These are phyloP conservation scores for Potamarius usumacintae DNA, from an alignment of 2,113 vertebrate genomes.

Conservation along the genomic window DNA sequence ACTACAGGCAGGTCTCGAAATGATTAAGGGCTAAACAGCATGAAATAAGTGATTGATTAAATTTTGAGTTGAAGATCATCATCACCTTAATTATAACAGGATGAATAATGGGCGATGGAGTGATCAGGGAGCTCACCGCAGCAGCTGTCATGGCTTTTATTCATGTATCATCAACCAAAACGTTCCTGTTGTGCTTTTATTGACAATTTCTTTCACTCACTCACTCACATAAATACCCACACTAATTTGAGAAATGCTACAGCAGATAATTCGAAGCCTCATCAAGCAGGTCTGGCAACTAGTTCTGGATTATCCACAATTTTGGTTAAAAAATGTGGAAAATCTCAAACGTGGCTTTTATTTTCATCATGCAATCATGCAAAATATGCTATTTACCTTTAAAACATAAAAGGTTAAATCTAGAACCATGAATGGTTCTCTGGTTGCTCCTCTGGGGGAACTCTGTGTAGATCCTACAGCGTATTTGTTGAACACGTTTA, in stretches of 20 bases:
- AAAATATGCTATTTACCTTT: neutral
- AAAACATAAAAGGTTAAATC: neutral
- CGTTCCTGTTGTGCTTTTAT: neutral
- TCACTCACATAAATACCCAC: neutral
- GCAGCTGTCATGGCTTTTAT: conserved; percentile 34
- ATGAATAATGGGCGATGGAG: conserved; percentile 42
- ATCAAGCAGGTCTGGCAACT: neutral
- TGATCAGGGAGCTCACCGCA: conserved; percentile 38
- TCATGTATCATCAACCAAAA: conserved; percentile 31
- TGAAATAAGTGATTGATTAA: conserved; percentile 21
- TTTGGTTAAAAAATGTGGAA: neutral
- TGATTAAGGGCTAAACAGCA: conserved; percentile 1
- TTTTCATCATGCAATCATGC: neutral
- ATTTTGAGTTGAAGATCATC: conserved; percentile 36
- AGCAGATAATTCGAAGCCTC: conserved; percentile 8
- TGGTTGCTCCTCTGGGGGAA: neutral
- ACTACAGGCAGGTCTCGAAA: conserved; percentile 12
- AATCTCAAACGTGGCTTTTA: neutral
- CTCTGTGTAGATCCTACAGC: neutral
- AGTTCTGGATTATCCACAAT: neutral
- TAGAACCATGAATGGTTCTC: neutral
- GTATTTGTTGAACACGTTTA: neutral
- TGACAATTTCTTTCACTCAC: neutral
- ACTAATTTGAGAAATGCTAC: conserved; percentile 15
- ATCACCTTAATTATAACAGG: conserved; percentile 34